Evolutionary conservation across 2,888 invertebrate genomes (phyloP), one percentile per base, ranked within the genome.

Genomic region (Cheilosia soror): DNA sequence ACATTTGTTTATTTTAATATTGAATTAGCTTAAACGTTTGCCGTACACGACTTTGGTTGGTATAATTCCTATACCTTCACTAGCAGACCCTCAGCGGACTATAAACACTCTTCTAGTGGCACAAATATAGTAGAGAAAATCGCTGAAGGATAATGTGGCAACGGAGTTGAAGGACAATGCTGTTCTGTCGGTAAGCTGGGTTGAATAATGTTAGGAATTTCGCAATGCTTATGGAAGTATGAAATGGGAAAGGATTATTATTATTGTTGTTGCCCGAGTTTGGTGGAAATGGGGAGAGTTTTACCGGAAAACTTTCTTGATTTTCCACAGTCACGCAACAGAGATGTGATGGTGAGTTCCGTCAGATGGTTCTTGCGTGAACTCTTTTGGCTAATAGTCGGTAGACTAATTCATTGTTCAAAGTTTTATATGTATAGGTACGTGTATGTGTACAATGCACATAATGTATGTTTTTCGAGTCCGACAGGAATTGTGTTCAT

Each of bases 161-260:
- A 55, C 51, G 20, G 72, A 76, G 76, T 80, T 77, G 81, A 85
- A 77, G 81, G 85, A 80, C 81, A 76, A 77, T 71, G 62, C 72
- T 60, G 72, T 81, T 85, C 72, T 58, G 72, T 81, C 81, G 76
- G 80, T 60, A 2, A 80, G 84, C 60, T 80, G 80, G 80, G 58
- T 62, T 76, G 72, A 85, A 58, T 72, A 81, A 84, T 73, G 57
- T 37, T 42, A 49, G 71, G 62, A 69, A 75, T 71, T 84, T 62
- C 25, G 76, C 69, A 51, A 68, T 71, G 47, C 69, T 69, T 79
- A 79, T 76, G 80, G 69, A 69, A 72, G 75, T 72, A 85, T 85
- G 85, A 77, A 85, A 81, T 72, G 85, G 68, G 53, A 81, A 80
- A 85, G 81, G 81, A 85, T 81, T 85, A 81, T 85, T 81, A 85